Conservation (phyloP, 2,888 invertebrate genomes). For the Ophioninae sp. region DNA sequence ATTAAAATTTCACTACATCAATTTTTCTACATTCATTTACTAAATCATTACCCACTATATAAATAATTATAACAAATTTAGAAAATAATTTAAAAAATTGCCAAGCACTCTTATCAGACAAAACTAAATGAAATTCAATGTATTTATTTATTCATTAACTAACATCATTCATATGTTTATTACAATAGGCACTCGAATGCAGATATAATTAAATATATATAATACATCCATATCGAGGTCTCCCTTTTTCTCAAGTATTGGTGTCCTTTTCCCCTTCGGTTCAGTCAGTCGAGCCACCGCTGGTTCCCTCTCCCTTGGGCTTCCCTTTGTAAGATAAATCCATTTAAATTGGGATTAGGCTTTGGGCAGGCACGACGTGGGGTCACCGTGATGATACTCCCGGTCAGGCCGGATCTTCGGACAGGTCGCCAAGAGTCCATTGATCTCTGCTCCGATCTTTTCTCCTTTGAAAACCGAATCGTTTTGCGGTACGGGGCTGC, state of each 20-base stretch:
- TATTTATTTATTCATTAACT: neutral
- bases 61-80: no score
- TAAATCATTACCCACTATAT: no score
- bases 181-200: neutral
- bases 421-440: conserved; percentile 47
- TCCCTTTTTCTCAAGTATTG: neutral
- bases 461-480: conserved; percentile 24
- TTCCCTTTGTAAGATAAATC: conserved; percentile 67
- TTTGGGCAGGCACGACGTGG: conserved; percentile 44
- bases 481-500: conserved; percentile 17
- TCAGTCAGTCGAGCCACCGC: neutral
- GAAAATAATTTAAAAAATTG: no score
- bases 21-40: no score
- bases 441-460: conserved; percentile 17
- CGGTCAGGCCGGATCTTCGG: conserved; percentile 53
- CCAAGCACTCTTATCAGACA: no score
- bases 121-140: no score
- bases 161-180: neutral
- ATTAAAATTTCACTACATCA: no score
- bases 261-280: neutral
- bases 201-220: neutral
- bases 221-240: neutral
- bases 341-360: conserved; percentile 75
- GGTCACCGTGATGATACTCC: conserved; percentile 60
- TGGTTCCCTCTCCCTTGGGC: neutral